A percentile compares a stretch with the other conserved stretches of the same genome.
These are phyloP conservation scores for Petrocephalus zakoni DNA, from an alignment of 2,113 vertebrate species.

Conservation along the genomic window DNA sequence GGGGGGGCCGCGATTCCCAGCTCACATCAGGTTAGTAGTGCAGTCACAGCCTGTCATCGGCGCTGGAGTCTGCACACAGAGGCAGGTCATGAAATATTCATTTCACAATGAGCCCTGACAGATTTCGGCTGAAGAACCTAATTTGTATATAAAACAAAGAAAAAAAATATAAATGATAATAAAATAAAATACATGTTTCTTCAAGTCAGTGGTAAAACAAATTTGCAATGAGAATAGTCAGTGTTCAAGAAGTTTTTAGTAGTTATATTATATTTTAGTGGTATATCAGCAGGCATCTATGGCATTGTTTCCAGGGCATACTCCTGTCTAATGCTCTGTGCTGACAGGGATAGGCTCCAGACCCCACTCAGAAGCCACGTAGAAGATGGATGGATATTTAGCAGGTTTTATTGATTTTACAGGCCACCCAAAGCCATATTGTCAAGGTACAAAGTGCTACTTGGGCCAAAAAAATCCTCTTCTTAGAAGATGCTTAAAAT, in stretches of 20 bases:
- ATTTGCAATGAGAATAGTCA: not conserved
- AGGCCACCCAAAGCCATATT: too few species aligned
- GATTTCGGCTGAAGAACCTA: not conserved
- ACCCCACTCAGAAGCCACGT: not conserved
- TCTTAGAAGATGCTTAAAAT: too few species aligned
- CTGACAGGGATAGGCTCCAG: not conserved
- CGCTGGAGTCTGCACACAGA: not conserved
- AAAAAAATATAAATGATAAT: too few species aligned
- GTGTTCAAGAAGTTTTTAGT: not conserved
- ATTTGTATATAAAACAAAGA: not conserved
- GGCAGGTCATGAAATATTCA: conserved; percentile 11
- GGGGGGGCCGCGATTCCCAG: not conserved
- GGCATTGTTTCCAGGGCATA: not conserved
- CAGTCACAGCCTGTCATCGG: not conserved
- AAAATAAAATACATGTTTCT: too few species aligned
- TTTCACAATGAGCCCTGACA: not conserved
- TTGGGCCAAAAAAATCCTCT: too few species aligned
- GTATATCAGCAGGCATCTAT: not conserved
- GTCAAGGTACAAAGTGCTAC: too few species aligned
- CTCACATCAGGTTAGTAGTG: not conserved
- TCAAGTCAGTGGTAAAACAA: not conserved
- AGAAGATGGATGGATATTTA: not conserved
- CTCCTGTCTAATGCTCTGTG: not conserved
- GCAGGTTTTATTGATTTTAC: too few species aligned
- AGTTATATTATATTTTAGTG: not conserved